A percentile compares a stretch with the other conserved stretches of the same genome.
Conservation (phyloP, 2,113 vertebrate species). For the Phylloscopus whistleri region DNA sequence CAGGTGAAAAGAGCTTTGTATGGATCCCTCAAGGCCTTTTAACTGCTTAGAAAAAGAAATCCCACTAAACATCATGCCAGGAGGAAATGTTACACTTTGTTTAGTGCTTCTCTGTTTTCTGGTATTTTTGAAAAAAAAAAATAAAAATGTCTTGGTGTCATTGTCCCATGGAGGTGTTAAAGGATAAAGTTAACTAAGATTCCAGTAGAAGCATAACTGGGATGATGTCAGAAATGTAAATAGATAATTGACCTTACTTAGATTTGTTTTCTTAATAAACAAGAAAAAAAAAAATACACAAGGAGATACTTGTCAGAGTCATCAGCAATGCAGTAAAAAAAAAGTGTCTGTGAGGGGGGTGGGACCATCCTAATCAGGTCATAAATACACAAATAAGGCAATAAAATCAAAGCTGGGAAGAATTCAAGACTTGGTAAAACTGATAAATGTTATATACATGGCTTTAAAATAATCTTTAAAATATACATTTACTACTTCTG, state of each 20-base stretch:
- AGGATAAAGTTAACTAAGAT: background rate
- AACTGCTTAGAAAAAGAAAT: background rate
- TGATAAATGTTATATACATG: background rate
- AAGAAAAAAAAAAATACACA: background rate
- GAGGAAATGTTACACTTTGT: background rate
- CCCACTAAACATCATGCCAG: background rate
- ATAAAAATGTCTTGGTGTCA: background rate
- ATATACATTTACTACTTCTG: background rate
- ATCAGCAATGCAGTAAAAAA: background rate
- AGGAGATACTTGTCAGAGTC: background rate
- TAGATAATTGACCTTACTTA: background rate
- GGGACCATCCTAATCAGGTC: background rate
- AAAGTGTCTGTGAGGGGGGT: rapidly evolving
- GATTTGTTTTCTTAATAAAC: background rate
- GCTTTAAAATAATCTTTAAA: background rate
- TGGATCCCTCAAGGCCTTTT: background rate
- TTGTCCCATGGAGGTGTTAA: background rate
- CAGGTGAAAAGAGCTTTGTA: background rate
- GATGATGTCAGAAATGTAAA: background rate
- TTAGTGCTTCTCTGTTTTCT: background rate
- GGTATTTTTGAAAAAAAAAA: background rate
- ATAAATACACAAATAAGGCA: background rate
- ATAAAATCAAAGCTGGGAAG: background rate
- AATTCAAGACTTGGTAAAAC: background rate
- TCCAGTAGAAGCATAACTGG: background rate